These are phyloP conservation scores for Parasteatoda lunata DNA, from an alignment of 2,888 invertebrate genomes.

Conservation along the genomic window DNA sequence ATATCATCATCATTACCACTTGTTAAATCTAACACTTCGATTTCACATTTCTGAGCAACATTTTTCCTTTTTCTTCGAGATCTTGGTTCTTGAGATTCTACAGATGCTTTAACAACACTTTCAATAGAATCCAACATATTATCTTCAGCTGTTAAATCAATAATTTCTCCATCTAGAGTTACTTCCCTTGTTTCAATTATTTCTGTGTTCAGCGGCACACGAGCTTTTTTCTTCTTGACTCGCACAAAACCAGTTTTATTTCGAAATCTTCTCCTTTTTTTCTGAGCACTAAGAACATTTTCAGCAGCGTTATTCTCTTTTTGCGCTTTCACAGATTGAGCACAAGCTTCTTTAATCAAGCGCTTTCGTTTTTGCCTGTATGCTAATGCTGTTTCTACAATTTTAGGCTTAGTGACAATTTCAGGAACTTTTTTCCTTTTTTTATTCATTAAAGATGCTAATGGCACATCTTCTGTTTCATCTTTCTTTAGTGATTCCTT, in stretches of 20 bases:
- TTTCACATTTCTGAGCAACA: conserved; percentile 60
- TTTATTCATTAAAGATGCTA: conserved; percentile 28
- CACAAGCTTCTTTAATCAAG: conserved; percentile 42
- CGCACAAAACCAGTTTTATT: conserved; percentile 71
- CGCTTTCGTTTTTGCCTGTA: conserved; percentile 50
- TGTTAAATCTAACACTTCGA: conserved; percentile 54
- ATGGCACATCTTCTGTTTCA: conserved; percentile 46
- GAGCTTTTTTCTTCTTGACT: conserved; percentile 25
- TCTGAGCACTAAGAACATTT: conserved; percentile 14
- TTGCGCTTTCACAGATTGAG: conserved; percentile 27
- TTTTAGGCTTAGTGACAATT: conserved; percentile 7
- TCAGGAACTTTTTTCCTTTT: conserved; percentile 13
- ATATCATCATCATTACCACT: conserved; percentile 59
- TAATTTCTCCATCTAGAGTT: conserved; percentile 30
- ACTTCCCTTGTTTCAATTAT: neutral
- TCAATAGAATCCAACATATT: conserved; percentile 52
- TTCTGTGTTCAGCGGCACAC: neutral
- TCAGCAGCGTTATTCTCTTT: conserved; percentile 14
- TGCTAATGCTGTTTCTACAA: conserved; percentile 9
- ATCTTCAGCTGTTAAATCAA: conserved; percentile 51
- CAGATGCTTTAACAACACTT: conserved; percentile 45
- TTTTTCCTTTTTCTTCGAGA: conserved; percentile 57
- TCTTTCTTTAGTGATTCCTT: conserved; percentile 10
- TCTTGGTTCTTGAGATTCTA: conserved; percentile 2
- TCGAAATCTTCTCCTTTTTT: conserved; percentile 66